Evolutionary conservation across 2,888 invertebrate species (phyloP).

Genomic region (Xestobium rufovillosum): DNA sequence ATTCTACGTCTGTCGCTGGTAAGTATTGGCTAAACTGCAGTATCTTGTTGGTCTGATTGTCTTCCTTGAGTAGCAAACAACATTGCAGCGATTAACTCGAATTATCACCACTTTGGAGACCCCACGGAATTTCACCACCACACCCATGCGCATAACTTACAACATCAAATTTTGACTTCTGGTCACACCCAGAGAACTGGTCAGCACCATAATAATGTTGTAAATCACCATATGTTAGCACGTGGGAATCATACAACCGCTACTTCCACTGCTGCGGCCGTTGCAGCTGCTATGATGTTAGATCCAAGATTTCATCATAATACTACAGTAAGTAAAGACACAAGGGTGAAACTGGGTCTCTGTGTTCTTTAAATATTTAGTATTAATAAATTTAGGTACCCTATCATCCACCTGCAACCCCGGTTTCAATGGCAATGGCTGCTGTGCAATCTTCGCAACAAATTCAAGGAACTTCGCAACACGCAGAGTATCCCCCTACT

Average conservation of each 20-base stretch:
- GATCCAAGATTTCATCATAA: slow-evolving; percentile 46
- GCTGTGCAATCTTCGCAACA: slow-evolving; percentile 42
- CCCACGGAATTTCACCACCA: slow-evolving; percentile 40
- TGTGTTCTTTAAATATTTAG: too few relatives aligned
- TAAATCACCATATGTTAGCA: slow-evolving; percentile 41
- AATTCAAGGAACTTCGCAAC: slow-evolving; percentile 39
- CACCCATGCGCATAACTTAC: slow-evolving; percentile 39
- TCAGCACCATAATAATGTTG: slow-evolving; percentile 36
- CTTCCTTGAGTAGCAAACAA: slow-evolving; percentile 27
- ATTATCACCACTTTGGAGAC: slow-evolving; percentile 41
- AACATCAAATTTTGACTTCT: slow-evolving; percentile 38
- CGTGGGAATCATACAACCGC: slow-evolving; percentile 39
- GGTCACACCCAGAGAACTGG: slow-evolving; percentile 33
- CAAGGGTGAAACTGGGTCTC: too few relatives aligned
- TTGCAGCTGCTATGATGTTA: slow-evolving; percentile 46
- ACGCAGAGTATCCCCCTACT: slow-evolving; percentile 40
- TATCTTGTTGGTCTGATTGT: too few relatives aligned
- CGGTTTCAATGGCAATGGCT: slow-evolving; percentile 43
- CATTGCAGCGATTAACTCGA: slow-evolving; percentile 34
- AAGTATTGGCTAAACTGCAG: too few relatives aligned
- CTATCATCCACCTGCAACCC: slow-evolving; percentile 41
- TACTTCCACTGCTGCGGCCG: slow-evolving; percentile 43
- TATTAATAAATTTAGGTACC: slow-evolving; percentile 42
- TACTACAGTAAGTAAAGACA: slow-evolving; percentile 40
- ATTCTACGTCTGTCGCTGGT: slow-evolving; percentile 34